phyloP scores from a whole-genome alignment of 1,140 invertebrate species.

The Drosophila simulans region DNA sequence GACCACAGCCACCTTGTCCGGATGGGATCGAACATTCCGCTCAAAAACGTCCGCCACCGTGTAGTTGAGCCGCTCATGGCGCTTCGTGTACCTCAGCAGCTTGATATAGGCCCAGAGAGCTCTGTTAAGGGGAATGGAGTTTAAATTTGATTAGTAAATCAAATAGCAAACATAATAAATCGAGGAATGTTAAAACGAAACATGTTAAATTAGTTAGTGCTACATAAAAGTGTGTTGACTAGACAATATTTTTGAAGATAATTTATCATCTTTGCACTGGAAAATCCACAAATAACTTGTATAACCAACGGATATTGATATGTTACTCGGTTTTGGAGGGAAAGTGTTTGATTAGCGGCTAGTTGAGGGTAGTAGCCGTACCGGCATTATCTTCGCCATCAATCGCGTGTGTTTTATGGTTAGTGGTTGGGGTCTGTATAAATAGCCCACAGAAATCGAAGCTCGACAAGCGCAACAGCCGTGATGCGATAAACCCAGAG shows the following conservation, averaged over 20 bases:
- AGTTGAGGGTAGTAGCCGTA: slow-evolving; percentile 10
- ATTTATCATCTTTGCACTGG: neutral
- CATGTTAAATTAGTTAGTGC: no score
- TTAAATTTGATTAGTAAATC: neutral
- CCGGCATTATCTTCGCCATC: slow-evolving; percentile 24
- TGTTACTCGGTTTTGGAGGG: neutral
- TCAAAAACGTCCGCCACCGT: slow-evolving; percentile 91
- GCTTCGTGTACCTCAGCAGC: slow-evolving; percentile 87
- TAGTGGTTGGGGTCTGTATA: slow-evolving; percentile 36
- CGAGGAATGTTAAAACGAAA: no score
- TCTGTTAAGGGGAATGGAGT: slow-evolving; percentile 47
- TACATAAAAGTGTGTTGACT: no score
- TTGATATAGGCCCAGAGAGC: slow-evolving; percentile 88
- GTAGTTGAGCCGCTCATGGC: slow-evolving; percentile 87
- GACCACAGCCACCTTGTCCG: slow-evolving; percentile 91
- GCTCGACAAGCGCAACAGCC: slow-evolving; percentile 36
- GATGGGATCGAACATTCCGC: slow-evolving; percentile 88
- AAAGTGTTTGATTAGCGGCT: slow-evolving; percentile 33
- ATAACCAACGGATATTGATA: slow-evolving; percentile 1
- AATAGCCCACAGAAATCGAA: slow-evolving; percentile 45
- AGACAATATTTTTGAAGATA: no score
- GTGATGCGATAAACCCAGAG: slow-evolving; percentile 36
- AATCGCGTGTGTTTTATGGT: slow-evolving; percentile 49
- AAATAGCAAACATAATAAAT: no score
- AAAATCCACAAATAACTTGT: neutral